phyloP scores from a whole-genome alignment of 1,140 invertebrate species.

The Cecropterus lyciades region DNA sequence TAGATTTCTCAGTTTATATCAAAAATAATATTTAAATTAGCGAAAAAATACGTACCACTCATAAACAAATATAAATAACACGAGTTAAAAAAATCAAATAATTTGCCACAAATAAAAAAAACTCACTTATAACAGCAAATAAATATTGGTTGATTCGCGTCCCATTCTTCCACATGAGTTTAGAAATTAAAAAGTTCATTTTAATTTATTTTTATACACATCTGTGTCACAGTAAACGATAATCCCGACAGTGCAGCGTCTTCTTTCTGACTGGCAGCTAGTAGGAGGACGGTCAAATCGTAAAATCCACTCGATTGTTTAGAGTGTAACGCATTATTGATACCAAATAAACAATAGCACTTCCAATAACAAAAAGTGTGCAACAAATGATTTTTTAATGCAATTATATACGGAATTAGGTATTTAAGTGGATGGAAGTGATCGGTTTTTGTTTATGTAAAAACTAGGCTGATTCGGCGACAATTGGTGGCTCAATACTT shows the following conservation, averaged over 20 bases:
- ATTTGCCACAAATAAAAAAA: slow-evolving; percentile 25
- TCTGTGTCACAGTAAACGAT: slow-evolving; percentile 42
- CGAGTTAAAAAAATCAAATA: background rate
- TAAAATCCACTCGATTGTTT: slow-evolving; percentile 44
- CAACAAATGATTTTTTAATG: slow-evolving; percentile 21
- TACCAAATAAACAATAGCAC: slow-evolving; percentile 15
- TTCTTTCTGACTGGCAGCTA: slow-evolving; percentile 18
- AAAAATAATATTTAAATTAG: too few relatives aligned
- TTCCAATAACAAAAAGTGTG: slow-evolving; percentile 17
- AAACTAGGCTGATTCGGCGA: background rate
- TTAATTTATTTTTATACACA: slow-evolving; percentile 41
- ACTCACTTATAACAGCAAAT: slow-evolving; percentile 72
- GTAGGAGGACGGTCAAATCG: slow-evolving; percentile 37
- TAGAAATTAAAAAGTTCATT: slow-evolving; percentile 72
- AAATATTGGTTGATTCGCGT: slow-evolving; percentile 71
- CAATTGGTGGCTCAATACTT: background rate
- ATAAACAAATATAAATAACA: background rate
- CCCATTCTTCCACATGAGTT: slow-evolving; percentile 70
- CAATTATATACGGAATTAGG: background rate
- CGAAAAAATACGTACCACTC: too few relatives aligned
- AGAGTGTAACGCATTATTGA: slow-evolving; percentile 24
- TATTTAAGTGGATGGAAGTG: slow-evolving; percentile 10
- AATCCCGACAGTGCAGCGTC: slow-evolving; percentile 53
- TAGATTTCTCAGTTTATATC: too few relatives aligned
- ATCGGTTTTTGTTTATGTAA: slow-evolving; percentile 4